Base-by-base conservation (phyloP, 2,888 invertebrate genomes). In the Priapulus caudatus region DNA sequence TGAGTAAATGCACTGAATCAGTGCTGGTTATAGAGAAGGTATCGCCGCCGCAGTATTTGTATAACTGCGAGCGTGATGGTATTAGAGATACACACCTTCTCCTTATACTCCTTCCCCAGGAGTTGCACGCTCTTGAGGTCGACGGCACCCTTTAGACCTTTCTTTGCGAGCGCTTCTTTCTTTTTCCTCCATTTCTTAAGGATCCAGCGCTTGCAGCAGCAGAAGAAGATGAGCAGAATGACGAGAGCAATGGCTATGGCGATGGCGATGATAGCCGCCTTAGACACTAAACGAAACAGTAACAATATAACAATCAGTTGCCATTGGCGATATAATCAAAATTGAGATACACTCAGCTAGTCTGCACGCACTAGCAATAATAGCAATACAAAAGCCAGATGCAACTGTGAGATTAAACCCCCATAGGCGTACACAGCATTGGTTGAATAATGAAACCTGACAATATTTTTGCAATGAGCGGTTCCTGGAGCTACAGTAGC, bases 91-190 rank as follows among this genome's bases (percentile, higher is more conserved):
- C 58, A 48, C 81, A 91, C 93, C 85, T 93, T 93, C 78, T 95
- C 93, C 75, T 95, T 95, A 79, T 91, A 91, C 56, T 92, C 88
- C 65, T 90, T 89, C 66, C 93, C 92, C 63, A 97, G 79, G 53
- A 95, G 79, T 72, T 93, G 92, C 68, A 95, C 92, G 72, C 90
- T 89, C 78, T 93, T 92, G 69, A 95, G 79, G 76, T 93, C 93
- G 64, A 93, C 92, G 43, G 76, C 76, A 58, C 89, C 90, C 72
- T 90, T 90, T 77, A 83, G 79, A 60, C 88, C 89, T 73, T 92
- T 92, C 77, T 92, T 92, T 67, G 63, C 66, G 51, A 68, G 69
- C 60, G 68, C 68, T 59, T 63, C 63, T 60, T 68, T 68, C 53
- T 67, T 63, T 55, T 63, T 64, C 58, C 65, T 64, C 58, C 69